phyloP scores from a whole-genome alignment of 1,140 invertebrate genomes.

The Sminthurides bifidus region DNA sequence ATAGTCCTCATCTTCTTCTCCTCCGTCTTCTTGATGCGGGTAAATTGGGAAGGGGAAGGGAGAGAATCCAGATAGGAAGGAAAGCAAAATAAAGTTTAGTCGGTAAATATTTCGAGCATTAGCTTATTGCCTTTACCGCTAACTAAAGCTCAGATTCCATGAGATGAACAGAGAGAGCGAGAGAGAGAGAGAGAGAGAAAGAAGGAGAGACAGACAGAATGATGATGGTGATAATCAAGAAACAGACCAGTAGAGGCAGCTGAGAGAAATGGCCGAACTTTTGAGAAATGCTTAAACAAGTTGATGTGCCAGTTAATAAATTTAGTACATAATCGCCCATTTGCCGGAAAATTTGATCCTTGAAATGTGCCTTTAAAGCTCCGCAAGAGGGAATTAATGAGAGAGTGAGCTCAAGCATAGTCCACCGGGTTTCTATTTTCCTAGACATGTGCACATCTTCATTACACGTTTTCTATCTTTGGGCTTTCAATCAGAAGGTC shows the following conservation, averaged over 20 bases:
- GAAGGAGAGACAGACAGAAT: background rate
- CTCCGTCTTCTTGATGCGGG: too few relatives aligned
- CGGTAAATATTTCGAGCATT: too few relatives aligned
- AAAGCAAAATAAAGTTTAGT: too few relatives aligned
- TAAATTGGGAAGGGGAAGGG: too few relatives aligned
- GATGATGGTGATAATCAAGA: background rate
- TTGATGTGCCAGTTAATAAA: conserved; percentile 3
- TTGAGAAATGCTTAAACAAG: background rate
- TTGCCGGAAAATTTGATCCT: conserved; percentile 6
- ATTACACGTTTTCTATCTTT: too few relatives aligned
- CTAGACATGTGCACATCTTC: too few relatives aligned
- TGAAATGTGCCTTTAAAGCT: background rate
- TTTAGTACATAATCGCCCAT: conserved; percentile 10
- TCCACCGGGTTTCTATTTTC: too few relatives aligned
- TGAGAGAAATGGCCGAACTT: background rate
- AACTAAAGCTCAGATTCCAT: background rate
- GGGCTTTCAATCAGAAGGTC: background rate
- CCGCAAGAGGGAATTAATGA: background rate
- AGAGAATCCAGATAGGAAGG: too few relatives aligned
- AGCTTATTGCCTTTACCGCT: background rate
- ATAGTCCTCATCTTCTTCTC: too few relatives aligned
- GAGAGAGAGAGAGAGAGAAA: background rate
- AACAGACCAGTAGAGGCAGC: background rate
- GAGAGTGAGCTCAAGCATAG: background rate
- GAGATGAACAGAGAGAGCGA: background rate